Percentiles rank a stretch among this genome's conserved stretches.
Conservation (phyloP, 2,113 vertebrate species). For the Ondatra zibethicus region DNA sequence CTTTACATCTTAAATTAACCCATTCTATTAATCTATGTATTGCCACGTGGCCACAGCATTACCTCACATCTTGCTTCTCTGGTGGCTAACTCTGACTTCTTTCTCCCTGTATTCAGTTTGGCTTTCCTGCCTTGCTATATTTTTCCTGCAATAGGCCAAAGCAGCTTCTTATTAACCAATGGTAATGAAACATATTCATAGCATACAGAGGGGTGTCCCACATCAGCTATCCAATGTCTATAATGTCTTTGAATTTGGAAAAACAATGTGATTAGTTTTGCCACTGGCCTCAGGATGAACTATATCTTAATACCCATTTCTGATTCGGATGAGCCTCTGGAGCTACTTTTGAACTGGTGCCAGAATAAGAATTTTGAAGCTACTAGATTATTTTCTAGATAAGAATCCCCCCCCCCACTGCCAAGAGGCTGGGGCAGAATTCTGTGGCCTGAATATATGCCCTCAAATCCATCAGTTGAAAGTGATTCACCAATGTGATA, state of each 20-base stretch:
- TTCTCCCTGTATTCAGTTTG: no score
- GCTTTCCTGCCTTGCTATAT: no score
- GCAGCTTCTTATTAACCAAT: no score
- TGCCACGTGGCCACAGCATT: no score
- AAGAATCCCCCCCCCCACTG: not conserved
- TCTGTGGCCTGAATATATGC: not conserved
- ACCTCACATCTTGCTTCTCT: no score
- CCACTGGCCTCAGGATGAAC: not conserved
- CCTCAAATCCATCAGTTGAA: not conserved
- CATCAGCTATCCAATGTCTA: not conserved
- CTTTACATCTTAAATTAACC: no score
- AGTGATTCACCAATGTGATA: not conserved
- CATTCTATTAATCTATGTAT: no score
- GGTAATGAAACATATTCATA: no score
- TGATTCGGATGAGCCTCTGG: conserved; percentile 11
- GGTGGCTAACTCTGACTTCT: no score
- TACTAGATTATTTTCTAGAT: not conserved
- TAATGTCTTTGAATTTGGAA: not conserved
- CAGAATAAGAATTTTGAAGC: not conserved
- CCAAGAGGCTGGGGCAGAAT: not conserved
- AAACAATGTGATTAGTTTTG: not conserved
- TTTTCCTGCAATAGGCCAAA: no score
- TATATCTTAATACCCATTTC: not conserved
- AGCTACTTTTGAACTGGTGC: not conserved
- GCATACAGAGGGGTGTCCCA: no score